Conservation (phyloP, 2,113 vertebrate species). For the Gasterosteus nipponicus region DNA sequence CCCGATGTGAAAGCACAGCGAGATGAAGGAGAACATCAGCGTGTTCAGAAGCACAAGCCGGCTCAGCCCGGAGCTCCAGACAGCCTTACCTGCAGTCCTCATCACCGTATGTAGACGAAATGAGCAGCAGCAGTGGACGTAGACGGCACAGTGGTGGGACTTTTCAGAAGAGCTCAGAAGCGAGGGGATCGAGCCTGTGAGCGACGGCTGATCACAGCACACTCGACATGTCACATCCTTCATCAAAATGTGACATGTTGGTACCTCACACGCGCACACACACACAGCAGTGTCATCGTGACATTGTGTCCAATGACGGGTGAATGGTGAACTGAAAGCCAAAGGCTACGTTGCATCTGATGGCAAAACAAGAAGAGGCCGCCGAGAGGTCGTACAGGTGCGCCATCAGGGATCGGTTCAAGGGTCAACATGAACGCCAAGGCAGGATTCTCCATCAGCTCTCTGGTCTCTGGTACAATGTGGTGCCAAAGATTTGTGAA, state of each 20-base stretch:
- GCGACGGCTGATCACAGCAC: slow-evolving; percentile 3
- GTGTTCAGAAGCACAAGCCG: slow-evolving; percentile 6
- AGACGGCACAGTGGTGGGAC: slow-evolving; percentile 31
- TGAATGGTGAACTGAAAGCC: slow-evolving; percentile 5
- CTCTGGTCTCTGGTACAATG: background rate
- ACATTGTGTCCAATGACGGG: slow-evolving; percentile 11
- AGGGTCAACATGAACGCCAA: background rate
- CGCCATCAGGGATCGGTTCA: slow-evolving; percentile 62
- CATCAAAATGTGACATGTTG: slow-evolving; percentile 14
- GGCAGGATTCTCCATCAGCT: background rate
- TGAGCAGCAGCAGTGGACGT: slow-evolving; percentile 15
- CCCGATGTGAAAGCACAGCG: slow-evolving; percentile 1
- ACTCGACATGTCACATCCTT: background rate
- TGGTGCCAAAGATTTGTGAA: background rate
- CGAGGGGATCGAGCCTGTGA: slow-evolving; percentile 29
- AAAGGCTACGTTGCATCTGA: slow-evolving; percentile 36
- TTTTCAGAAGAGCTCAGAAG: slow-evolving; percentile 31
- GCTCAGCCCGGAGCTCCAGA: slow-evolving; percentile 14
- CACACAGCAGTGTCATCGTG: slow-evolving; percentile 20
- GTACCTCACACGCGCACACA: slow-evolving; percentile 19
- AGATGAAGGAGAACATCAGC: slow-evolving; percentile 9
- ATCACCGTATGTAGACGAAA: background rate
- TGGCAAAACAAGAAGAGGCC: slow-evolving; percentile 28
- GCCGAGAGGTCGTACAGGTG: slow-evolving; percentile 14
- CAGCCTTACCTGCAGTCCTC: slow-evolving; percentile 57